A percentile compares a stretch with the other conserved stretches of the same genome.
phyloP scores from a whole-genome alignment of 2,797 vertebrate genomes.

The Myripristis murdjan region DNA sequence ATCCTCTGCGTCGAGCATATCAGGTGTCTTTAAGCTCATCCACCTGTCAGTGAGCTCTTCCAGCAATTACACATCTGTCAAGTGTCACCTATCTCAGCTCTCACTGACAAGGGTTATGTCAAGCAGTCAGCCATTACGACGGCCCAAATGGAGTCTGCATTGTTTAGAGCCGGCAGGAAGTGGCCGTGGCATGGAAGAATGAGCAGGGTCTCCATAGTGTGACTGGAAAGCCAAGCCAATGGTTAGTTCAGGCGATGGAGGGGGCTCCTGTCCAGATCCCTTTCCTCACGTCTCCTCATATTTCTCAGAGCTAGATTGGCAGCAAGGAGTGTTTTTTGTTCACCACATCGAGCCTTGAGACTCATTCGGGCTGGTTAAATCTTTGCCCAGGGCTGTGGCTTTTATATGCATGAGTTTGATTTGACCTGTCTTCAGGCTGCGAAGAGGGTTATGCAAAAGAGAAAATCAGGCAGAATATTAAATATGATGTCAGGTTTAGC shows the following conservation, averaged over 20 bases:
- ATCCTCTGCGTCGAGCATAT: conserved; percentile 79
- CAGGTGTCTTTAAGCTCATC: conserved; percentile 85
- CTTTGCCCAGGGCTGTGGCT: conserved; percentile 67
- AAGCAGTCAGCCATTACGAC: conserved; percentile 86
- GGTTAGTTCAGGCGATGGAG: conserved; percentile 51
- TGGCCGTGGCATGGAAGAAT: conserved; percentile 80
- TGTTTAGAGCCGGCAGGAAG: conserved; percentile 83
- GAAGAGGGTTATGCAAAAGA: conserved; percentile 61
- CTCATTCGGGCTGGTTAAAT: conserved; percentile 69
- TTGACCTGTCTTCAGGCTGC: conserved; percentile 73
- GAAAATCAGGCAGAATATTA: conserved; percentile 73
- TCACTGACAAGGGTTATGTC: conserved; percentile 86
- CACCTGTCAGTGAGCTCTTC: conserved; percentile 84
- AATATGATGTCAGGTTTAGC: conserved; percentile 59
- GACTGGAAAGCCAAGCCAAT: conserved; percentile 73
- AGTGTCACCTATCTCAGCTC: conserved; percentile 85
- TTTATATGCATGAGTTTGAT: conserved; percentile 77
- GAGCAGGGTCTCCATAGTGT: conserved; percentile 79
- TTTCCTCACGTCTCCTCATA: conserved; percentile 58
- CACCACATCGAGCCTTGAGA: conserved; percentile 50
- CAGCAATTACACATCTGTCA: conserved; percentile 90
- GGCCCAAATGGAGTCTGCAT: conserved; percentile 83
- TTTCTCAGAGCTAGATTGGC: conserved; percentile 71
- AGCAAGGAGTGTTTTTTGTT: conserved; percentile 57
- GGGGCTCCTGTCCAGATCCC: conserved; percentile 54